These are phyloP conservation scores for Pantherophis guttatus DNA, from an alignment of 2,113 vertebrate species.

Conservation along the genomic window DNA sequence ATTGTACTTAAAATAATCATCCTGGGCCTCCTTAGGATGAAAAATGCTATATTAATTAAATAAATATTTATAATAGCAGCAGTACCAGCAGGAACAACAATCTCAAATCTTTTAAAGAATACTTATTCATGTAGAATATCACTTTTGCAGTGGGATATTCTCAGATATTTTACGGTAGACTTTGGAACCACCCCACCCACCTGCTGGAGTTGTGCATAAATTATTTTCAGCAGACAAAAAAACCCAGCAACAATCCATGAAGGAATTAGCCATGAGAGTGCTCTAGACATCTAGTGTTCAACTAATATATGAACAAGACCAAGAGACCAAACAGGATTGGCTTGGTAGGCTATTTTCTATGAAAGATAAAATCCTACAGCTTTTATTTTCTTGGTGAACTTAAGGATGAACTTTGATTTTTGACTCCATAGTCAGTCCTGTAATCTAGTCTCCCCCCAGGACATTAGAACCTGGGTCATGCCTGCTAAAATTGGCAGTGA, in stretches of 20 bases:
- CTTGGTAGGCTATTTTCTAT: conserved; percentile 58
- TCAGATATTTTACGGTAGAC: not conserved
- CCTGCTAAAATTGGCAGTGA: conserved; percentile 63
- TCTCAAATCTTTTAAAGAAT: not conserved
- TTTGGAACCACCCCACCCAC: not conserved
- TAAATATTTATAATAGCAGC: not conserved
- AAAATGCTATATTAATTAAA: not conserved
- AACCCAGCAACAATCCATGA: not conserved
- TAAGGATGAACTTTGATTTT: conserved; percentile 60
- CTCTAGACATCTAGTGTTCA: not conserved
- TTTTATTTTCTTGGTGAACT: conserved; percentile 68
- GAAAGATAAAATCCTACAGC: conserved; percentile 53
- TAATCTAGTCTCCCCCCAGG: conserved; percentile 65
- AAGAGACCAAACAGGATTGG: conserved; percentile 48
- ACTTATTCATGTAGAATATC: not conserved
- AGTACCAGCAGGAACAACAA: not conserved
- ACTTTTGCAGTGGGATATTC: not conserved
- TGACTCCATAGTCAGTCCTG: conserved; percentile 65
- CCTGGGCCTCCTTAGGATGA: not conserved
- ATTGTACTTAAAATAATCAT: not conserved
- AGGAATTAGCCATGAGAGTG: not conserved
- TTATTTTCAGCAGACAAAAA: not conserved
- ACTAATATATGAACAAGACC: not conserved
- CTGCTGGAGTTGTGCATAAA: not conserved
- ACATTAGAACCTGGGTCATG: conserved; percentile 62